Percentiles rank a stretch among this genome's conserved stretches.
These are phyloP conservation scores for Vespertilio murinus DNA, from an alignment of 2,797 vertebrate genomes.

Conservation along the genomic window DNA sequence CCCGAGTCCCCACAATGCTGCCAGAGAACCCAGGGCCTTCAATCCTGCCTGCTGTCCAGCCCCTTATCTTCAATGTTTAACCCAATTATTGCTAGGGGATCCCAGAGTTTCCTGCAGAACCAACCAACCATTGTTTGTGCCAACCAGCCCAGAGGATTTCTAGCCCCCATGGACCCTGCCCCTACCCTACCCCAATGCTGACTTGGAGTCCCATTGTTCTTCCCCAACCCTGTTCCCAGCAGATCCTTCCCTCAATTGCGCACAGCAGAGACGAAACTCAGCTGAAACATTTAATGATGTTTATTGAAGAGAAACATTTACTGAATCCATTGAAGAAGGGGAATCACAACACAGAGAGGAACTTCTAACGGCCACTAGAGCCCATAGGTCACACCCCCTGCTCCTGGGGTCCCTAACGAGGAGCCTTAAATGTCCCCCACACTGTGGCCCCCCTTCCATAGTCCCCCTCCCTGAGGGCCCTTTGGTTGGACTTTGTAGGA, in stretches of 20 bases:
- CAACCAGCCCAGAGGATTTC: not conserved
- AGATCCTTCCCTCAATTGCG: not conserved
- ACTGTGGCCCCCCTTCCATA: not conserved
- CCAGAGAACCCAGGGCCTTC: not conserved
- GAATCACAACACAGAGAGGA: not conserved
- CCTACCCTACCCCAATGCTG: not conserved
- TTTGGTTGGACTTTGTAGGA: not conserved
- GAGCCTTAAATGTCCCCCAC: too few species aligned
- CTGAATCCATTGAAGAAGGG: not conserved
- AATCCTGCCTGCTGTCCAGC: too few species aligned
- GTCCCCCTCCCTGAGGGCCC: not conserved
- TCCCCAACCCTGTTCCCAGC: not conserved
- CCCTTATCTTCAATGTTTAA: not conserved
- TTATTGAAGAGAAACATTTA: slow-evolving; percentile 43
- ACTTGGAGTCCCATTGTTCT: not conserved
- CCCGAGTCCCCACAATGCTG: too few species aligned
- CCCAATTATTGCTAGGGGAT: not conserved
- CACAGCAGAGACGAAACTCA: not conserved
- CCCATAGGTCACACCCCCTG: not conserved
- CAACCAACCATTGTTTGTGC: not conserved
- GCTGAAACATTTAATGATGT: not conserved
- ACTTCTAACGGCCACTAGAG: not conserved
- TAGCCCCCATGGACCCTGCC: not conserved
- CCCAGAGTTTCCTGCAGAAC: not conserved
- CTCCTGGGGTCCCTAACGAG: not conserved